Percentiles rank a stretch among this genome's conserved stretches.
Conservation (phyloP, 2,113 vertebrate species). For the Campylomormyrus tamandua region DNA sequence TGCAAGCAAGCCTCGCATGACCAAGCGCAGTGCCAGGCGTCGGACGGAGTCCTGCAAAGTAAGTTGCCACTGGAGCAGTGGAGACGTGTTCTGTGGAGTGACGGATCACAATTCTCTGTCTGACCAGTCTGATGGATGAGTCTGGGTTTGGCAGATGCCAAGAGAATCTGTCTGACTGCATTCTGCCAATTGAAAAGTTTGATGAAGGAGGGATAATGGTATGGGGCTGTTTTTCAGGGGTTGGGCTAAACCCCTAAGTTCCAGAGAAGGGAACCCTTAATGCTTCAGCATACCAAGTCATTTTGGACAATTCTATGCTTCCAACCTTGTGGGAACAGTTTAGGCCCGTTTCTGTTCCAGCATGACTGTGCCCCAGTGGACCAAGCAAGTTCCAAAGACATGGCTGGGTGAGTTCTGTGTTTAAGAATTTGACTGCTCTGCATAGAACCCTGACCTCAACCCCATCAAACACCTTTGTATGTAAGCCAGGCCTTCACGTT, state of each 20-base stretch:
- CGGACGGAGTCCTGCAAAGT: not conserved
- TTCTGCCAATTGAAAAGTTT: not conserved
- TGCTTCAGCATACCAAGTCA: not conserved
- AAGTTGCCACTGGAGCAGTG: not conserved
- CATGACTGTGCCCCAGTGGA: not conserved
- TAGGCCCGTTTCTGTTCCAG: not conserved
- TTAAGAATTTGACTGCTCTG: no score
- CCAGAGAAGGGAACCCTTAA: not conserved
- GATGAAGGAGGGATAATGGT: not conserved
- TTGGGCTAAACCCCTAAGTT: not conserved
- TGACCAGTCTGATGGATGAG: not conserved
- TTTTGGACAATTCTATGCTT: not conserved
- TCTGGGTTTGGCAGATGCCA: not conserved
- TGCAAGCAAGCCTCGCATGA: not conserved
- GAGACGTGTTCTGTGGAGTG: not conserved
- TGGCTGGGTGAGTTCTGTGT: not conserved
- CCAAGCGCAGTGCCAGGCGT: not conserved
- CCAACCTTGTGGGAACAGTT: not conserved
- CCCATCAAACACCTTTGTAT: not conserved
- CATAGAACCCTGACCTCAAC: no score
- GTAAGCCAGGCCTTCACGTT: not conserved
- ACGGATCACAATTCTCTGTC: not conserved
- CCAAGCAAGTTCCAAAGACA: not conserved
- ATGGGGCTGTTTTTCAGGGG: not conserved
- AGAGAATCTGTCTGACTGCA: not conserved